These are phyloP conservation scores for Bathynomus jamesi DNA, from an alignment of 1,140 invertebrate species.

Conservation along the genomic window DNA sequence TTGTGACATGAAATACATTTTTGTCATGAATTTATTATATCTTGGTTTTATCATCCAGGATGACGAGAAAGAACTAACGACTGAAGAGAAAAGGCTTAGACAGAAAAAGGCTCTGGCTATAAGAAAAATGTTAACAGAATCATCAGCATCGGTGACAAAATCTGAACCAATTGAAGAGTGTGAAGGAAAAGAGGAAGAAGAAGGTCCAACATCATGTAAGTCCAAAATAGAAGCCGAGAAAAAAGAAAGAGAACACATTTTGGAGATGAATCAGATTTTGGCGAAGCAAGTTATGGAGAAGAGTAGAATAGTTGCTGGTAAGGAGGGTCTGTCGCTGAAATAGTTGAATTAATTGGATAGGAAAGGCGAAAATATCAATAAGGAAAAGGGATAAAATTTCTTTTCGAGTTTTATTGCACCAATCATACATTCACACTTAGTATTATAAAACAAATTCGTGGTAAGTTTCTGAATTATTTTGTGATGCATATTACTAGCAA, in stretches of 20 bases:
- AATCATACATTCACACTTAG: background rate
- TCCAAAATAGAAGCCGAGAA: conserved; percentile 67
- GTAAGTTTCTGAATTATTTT: background rate
- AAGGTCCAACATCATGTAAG: conserved; percentile 27
- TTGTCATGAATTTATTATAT: too few relatives aligned
- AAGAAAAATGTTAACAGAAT: conserved; percentile 76
- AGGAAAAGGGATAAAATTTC: background rate
- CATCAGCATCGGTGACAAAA: conserved; percentile 40
- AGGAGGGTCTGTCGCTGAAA: background rate
- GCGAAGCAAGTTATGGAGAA: conserved; percentile 89
- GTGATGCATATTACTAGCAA: background rate
- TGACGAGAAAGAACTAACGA: conserved; percentile 54
- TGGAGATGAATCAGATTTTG: conserved; percentile 81
- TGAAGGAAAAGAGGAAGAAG: conserved; percentile 10
- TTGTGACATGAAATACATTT: too few relatives aligned
- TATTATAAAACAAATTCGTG: background rate
- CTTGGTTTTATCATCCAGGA: conserved; percentile 20
- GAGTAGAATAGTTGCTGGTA: conserved; percentile 86
- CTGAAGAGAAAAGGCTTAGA: conserved; percentile 70
- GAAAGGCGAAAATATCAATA: background rate
- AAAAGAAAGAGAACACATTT: conserved; percentile 71
- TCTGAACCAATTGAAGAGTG: conserved; percentile 15
- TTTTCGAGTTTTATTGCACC: background rate
- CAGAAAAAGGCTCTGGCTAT: conserved; percentile 82
- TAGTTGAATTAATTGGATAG: background rate